These are phyloP conservation scores for Drosophila guanche DNA, from an alignment of 1,140 invertebrate species.

Conservation along the genomic window DNA sequence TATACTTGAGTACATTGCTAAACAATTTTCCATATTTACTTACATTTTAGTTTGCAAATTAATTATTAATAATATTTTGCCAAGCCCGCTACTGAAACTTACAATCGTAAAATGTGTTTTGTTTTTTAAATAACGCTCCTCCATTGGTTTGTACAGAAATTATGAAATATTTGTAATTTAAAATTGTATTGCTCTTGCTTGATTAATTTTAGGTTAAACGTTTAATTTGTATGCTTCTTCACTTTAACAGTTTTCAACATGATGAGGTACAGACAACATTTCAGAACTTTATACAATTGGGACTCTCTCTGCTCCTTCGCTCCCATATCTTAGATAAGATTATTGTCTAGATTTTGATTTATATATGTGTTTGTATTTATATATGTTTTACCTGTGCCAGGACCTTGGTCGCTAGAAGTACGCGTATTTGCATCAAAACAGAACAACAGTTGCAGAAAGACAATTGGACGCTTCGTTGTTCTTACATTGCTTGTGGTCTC, in stretches of 20 bases:
- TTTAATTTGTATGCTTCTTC: slow-evolving; percentile 52
- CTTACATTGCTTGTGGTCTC: slow-evolving; percentile 83
- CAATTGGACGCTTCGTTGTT: slow-evolving; percentile 84
- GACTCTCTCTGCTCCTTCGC: neutral
- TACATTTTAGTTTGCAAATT: slow-evolving; percentile 22
- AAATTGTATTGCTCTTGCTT: slow-evolving; percentile 69
- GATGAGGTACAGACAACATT: slow-evolving; percentile 70
- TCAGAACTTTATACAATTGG: slow-evolving; percentile 59
- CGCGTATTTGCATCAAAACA: slow-evolving; percentile 81
- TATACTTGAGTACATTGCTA: slow-evolving; percentile 42
- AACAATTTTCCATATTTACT: slow-evolving; percentile 24
- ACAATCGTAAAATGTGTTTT: slow-evolving; percentile 8
- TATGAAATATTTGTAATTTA: slow-evolving; percentile 62
- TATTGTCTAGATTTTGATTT: slow-evolving; percentile 44
- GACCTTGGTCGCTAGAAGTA: slow-evolving; percentile 49
- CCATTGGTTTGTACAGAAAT: slow-evolving; percentile 64
- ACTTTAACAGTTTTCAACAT: slow-evolving; percentile 64
- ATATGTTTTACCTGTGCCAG: slow-evolving; percentile 62
- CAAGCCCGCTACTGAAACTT: slow-evolving; percentile 62
- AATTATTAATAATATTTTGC: slow-evolving; percentile 62
- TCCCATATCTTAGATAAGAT: slow-evolving; percentile 20
- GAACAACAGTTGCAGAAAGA: slow-evolving; percentile 84
- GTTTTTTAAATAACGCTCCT: slow-evolving; percentile 32
- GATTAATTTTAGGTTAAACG: slow-evolving; percentile 34
- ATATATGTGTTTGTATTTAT: slow-evolving; percentile 7